phyloP scores from a whole-genome alignment of 2,797 vertebrate genomes.

The Clarias platycephalus region DNA sequence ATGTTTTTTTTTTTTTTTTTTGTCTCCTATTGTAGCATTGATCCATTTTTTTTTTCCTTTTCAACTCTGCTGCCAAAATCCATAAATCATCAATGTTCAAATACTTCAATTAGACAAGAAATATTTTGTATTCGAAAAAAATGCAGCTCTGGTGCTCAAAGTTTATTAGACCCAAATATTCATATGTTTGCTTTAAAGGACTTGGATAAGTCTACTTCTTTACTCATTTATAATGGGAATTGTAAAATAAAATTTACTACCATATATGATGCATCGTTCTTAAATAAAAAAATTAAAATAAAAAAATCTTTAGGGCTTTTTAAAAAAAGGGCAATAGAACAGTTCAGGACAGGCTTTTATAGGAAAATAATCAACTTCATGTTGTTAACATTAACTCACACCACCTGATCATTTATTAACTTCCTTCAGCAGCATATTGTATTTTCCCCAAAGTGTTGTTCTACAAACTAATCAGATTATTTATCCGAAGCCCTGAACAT shows the following conservation, averaged over 20 bases:
- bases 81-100: not conserved
- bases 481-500: not conserved
- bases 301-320: not conserved
- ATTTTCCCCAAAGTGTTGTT: not conserved
- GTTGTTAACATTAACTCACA: not conserved
- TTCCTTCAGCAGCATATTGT: not conserved
- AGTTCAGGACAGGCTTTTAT: not conserved
- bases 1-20: not conserved
- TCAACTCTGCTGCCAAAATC: not conserved
- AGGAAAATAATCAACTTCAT: not conserved
- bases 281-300: not conserved
- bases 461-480: not conserved
- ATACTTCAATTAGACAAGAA: too few species aligned
- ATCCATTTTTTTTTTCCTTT: not conserved
- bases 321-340: not conserved
- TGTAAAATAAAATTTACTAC: not conserved
- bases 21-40: not conserved
- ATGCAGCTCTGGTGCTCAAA: not conserved
- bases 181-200: not conserved
- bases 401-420: not conserved
- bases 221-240: not conserved
- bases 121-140: too few species aligned
- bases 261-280: not conserved
- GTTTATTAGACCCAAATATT: not conserved
- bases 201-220: not conserved